phyloP scores from a whole-genome alignment of 2,797 vertebrate species.

The Nasua narica region DNA sequence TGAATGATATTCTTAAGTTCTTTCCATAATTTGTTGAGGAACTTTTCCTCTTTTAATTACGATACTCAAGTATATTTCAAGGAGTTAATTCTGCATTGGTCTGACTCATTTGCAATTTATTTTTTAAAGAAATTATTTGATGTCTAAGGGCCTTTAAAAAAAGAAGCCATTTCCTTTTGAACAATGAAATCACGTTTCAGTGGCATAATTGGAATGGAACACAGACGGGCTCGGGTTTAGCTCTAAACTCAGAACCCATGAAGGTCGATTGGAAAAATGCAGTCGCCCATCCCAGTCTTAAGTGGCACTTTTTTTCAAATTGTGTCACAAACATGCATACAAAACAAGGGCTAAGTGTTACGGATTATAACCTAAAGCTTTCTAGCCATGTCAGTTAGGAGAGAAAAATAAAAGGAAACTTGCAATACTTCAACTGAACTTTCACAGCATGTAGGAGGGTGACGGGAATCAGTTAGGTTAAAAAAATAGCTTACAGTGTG shows the following conservation, averaged over 20 bases:
- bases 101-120: constrained; percentile 59
- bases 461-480: background rate
- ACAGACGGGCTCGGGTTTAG: constrained; percentile 56
- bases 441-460: background rate
- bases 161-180: constrained; percentile 61
- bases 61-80: constrained; percentile 49
- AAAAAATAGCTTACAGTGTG: background rate
- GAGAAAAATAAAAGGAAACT: constrained; percentile 49
- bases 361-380: constrained; percentile 53
- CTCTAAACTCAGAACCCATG: constrained; percentile 72
- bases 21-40: constrained; percentile 10
- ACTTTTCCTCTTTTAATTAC: constrained; percentile 25
- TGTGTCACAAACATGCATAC: constrained; percentile 67
- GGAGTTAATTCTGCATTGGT: constrained; percentile 42
- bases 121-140: constrained; percentile 66
- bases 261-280: constrained; percentile 63
- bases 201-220: constrained; percentile 69
- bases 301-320: constrained; percentile 49
- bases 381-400: background rate
- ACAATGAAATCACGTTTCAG: constrained; percentile 73
- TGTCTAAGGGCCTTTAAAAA: constrained; percentile 39
- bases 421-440: background rate
- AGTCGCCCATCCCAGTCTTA: constrained; percentile 40
- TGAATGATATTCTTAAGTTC: constrained; percentile 29
- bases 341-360: constrained; percentile 64